Evolutionary conservation across 2,797 vertebrate genomes (phyloP).

Genomic region (Octomys mimax): DNA sequence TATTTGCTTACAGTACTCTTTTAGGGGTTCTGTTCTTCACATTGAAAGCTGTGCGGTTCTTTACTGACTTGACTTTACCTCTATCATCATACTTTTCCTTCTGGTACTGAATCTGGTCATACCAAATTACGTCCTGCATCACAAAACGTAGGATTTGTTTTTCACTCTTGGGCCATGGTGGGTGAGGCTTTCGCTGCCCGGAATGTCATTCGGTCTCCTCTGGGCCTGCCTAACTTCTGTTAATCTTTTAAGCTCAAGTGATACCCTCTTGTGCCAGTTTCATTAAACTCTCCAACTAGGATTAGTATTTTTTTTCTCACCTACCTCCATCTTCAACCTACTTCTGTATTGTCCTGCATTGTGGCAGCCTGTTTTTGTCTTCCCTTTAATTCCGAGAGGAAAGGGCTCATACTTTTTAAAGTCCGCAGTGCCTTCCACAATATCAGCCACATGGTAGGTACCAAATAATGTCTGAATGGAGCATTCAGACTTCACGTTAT

Average conservation of each 20-base stretch:
- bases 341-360: not conserved
- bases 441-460: not conserved
- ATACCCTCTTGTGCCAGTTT: not conserved
- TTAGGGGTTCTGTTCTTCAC: not conserved
- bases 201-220: not conserved
- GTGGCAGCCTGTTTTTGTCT: not conserved
- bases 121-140: not conserved
- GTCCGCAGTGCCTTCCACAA: not conserved
- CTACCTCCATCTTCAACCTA: not conserved
- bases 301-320: conserved; percentile 4
- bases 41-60: not conserved
- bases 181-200: not conserved
- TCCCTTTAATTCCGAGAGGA: not conserved
- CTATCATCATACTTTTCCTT: not conserved
- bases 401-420: not conserved
- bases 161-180: not conserved
- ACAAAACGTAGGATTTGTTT: not conserved
- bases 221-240: not conserved
- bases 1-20: not conserved
- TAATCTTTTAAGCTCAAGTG: not conserved
- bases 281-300: not conserved
- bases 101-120: not conserved
- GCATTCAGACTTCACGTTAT: no score
- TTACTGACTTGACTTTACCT: not conserved
- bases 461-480: not conserved